Evolutionary conservation across 2,888 invertebrate species (phyloP), one percentile per base, ranked within the genome.

Genomic region (Acronicta alni): DNA sequence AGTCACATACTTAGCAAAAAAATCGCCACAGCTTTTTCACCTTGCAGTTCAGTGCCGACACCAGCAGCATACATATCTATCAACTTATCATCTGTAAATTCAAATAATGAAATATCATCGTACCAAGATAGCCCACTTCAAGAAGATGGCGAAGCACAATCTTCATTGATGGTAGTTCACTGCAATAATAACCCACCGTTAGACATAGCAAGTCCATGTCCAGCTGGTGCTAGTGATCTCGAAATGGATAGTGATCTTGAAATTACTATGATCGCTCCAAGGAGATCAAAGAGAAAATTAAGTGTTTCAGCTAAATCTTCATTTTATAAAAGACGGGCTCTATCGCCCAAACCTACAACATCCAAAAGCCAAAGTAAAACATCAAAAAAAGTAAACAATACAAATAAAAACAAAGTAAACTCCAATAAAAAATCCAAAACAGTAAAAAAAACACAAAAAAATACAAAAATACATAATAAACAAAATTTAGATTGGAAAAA

Each of bases 41-140:
- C 41, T 41, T 41, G 41, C 17, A 41, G 41, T 41, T 41, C 41
- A 41, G 41, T 41, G 18, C 41, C 17, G 17, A 41, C 41, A 41
- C 41, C 41, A 41, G 41, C 41, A 41, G 41, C 41, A 41, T 41
- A 41, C 41, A 41, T 41, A 41, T 41, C 41, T 26, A 26, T 26
- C 26, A 26, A 26, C 26, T 26, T 26, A 3, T 26, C 15, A 38
- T 47, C 47, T 47, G 37, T 47, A 20, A 47, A 47, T 47, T 47
- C 47, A 47, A 47, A 38, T 37, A 47, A 47, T 38, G 47, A 47
- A 47, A 47, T 20, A 38, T 7, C 16, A 46, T 46, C 46, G 20
- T 46, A 46, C 30, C 30, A 30, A 30, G 30, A 30, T 30, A 30
- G 12, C 30, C 30, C 30, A 30, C 30, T 30, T 30, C 30, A 30